phyloP scores from a whole-genome alignment of 2,113 vertebrate genomes.

The Ciconia boyciana region DNA sequence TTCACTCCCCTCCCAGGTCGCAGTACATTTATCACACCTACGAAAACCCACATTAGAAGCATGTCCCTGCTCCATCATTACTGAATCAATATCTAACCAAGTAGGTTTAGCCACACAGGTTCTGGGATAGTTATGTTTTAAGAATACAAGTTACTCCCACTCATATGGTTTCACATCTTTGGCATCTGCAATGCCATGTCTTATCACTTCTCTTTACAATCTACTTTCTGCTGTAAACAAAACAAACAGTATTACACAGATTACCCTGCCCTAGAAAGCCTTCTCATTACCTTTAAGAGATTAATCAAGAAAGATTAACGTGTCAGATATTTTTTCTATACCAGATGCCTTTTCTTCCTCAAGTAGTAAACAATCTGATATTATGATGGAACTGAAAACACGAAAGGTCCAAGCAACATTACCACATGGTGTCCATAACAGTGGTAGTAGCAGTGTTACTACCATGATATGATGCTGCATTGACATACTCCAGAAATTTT shows the following conservation, averaged over 20 bases:
- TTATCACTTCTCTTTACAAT: neutral
- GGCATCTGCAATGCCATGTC: neutral
- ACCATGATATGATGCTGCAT: neutral
- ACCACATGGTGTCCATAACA: rapidly evolving
- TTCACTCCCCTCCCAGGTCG: neutral
- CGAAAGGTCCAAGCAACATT: neutral
- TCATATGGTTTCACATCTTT: neutral
- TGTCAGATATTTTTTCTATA: slow-evolving; percentile 15
- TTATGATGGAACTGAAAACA: neutral
- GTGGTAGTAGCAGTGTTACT: neutral
- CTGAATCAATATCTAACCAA: neutral
- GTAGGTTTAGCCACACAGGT: neutral
- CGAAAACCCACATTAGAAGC: neutral
- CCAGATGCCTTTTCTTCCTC: slow-evolving; percentile 32
- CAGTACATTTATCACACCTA: neutral
- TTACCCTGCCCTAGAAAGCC: slow-evolving; percentile 37
- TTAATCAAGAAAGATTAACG: slow-evolving; percentile 60
- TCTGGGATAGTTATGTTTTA: neutral
- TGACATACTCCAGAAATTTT: neutral
- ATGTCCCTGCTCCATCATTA: neutral
- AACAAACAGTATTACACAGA: slow-evolving; percentile 41
- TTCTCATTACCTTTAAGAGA: slow-evolving; percentile 44
- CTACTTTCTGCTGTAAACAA: slow-evolving; percentile 36
- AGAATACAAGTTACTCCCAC: neutral
- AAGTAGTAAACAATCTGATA: neutral